Evolutionary conservation across 2,113 vertebrate species (phyloP).

Genomic region (Pachyramphus minor): DNA sequence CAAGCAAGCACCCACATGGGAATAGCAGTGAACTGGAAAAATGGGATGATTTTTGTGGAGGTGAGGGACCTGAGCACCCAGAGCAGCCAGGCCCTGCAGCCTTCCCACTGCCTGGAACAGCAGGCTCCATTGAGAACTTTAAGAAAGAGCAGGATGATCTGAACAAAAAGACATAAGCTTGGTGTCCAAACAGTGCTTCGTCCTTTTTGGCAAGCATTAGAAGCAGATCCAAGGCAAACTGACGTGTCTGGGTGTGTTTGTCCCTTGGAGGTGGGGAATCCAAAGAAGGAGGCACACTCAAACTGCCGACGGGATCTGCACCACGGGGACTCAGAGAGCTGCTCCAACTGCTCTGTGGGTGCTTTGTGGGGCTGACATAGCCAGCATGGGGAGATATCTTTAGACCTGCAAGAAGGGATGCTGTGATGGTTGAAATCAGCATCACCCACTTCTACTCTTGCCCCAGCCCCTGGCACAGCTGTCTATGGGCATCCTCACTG

Average conservation of each 20-base stretch:
- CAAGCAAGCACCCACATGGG: neutral
- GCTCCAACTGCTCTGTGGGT: accelerated
- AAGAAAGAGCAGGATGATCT: neutral
- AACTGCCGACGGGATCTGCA: neutral
- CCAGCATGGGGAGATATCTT: neutral
- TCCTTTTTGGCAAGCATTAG: neutral
- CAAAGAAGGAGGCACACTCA: neutral
- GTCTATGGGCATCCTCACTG: neutral
- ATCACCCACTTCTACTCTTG: neutral
- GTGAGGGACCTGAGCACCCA: neutral
- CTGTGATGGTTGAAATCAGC: neutral
- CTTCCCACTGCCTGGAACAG: neutral
- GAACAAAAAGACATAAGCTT: neutral
- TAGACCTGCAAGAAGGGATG: neutral
- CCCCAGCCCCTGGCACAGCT: neutral
- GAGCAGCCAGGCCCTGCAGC: neutral
- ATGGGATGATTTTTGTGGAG: neutral
- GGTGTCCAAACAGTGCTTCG: neutral
- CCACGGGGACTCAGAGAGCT: accelerated
- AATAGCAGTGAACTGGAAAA: neutral
- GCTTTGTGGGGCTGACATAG: neutral
- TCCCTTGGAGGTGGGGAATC: neutral
- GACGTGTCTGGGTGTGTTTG: neutral
- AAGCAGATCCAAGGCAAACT: neutral
- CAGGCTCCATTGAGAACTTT: neutral